Base-by-base conservation (phyloP, 2,113 vertebrate species). In the Plecotus auritus region DNA sequence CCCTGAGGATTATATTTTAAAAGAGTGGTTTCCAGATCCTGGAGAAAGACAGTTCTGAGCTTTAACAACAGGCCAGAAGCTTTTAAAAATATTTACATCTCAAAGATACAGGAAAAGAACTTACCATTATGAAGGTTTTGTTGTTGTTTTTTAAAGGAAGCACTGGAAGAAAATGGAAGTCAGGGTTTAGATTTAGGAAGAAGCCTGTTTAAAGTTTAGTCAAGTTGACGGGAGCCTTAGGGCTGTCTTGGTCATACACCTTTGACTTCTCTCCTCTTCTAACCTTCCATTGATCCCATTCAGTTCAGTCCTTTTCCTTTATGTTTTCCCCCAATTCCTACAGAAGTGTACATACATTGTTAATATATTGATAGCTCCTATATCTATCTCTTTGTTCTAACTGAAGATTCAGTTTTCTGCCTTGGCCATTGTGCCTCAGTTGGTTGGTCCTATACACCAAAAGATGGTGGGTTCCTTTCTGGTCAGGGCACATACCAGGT, bases 31-130 rank as follows among this genome's bases (percentile, higher is more conserved):
- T n/a, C 42, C 20, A 14, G 42, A 16, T 56, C 35, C 37, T 70
- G n/a, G 40, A 89, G 47, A 92, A 94, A 80, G 59, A 67, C 9
- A 70, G 23, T 17, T 1, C 11, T 82, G 49, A 67, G 11, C 37
- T 96, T 20, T 37, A 64, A 93, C 86, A 92, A 92, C 30, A 12
- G 30, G 14, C 2, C 22, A 54, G 87, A 59, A 5, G 5, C 17
- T 88, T 94, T 64, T 37, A 72, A 28, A 93, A 90, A 67, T 45
- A 81, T 82, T 70, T 93, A 64, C 30, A 69, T 51, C 32, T 92
- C 32, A 70, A 40, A 93, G 32, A n/a, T 59, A 66, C 14, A 59
- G 56, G 47, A 49, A 77, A 84, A 47, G 42, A 72, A 35, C 7
- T 67, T 85, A 56, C 2, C 37, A 13, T 73, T 59, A 54, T 26